Base-by-base conservation (phyloP, 2,113 vertebrate species). In the Dissostichus mawsoni region DNA sequence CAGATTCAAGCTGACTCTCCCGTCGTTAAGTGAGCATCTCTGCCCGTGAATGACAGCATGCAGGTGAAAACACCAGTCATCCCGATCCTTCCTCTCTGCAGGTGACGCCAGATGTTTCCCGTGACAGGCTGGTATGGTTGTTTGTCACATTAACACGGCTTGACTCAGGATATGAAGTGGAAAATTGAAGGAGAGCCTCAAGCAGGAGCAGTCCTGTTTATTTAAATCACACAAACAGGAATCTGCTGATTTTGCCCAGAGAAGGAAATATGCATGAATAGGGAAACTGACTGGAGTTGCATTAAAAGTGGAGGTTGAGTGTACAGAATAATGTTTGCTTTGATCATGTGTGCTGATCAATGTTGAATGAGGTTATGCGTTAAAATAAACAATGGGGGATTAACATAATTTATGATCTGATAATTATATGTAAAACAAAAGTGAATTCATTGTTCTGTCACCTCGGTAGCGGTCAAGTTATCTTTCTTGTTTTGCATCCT, bases 111-210 rank as follows among this genome's bases (percentile, higher is more conserved):
- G 69, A 80, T 90, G 53, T 81, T 52, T 69, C 11, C 63, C 20
- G n/a, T 76, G 81, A 79, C 85, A 81, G 78, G 63, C 13, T 12
- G 3, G 44, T n/a, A 18, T 74, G 67, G 55, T 69, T 84, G 70
- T 92, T 89, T 80, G 88, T 92, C 88, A 85, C 56, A 81, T 73
- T 91, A 87, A 76, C 80, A 72, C 55, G 16, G 75, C 65, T 55
- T 65, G 59, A 76, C 86, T 89, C 20, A 62, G 17, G 70, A 84
- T 67, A 51, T 77, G 76, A 79, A 79, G 80, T 78, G 72, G 85
- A 78, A 83, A 83, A 83, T 85, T 64, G 71, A 87, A 84, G 63
- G 78, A 78, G 36, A 73, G 75, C 87, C 79, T 76, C 44, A 20
- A 82, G 84, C 82, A 74, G 44, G 11, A 75, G 72, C 62, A 78